Base-by-base conservation (phyloP, 2,888 invertebrate genomes). In the Drosophila niveifrons region DNA sequence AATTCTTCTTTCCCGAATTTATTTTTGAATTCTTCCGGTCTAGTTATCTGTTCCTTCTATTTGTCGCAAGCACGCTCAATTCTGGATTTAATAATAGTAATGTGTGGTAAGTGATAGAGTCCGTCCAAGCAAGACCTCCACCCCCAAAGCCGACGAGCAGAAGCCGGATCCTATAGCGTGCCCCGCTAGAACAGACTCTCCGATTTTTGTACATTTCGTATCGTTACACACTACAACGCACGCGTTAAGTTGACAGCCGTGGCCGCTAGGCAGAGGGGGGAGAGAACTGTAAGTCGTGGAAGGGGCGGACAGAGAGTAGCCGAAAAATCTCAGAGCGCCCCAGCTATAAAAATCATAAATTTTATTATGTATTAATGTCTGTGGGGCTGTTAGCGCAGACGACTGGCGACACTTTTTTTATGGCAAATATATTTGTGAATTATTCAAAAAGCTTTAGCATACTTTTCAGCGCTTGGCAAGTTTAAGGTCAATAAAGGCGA, bases 291-390 rank as follows among this genome's bases (percentile, higher is more conserved):
- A 0, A 6, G 31, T 6, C 6, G 23, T 10, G 36, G 36, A n/a
- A n/a, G 15, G 39, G 7, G n/a, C n/a, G 3, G n/a, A 9, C n/a
- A 28, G 23, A 2, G 46, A 6, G 50, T 44, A 43, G 65, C 44
- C 51, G 23, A 23, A 43, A 84, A 82, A 84, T 82, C 82, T 77
- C 84, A 68, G 84, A 43, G 61, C 53, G 53, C 17, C 68, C 17
- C 66, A 75, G 83, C 77, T 73, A 75, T 79, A 79, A 82, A 85
- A 85, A 85, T 82, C 82, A 84, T 85, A 85, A 81, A 85, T 82
- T 85, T 79, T 79, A 79, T 82, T 74, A 75, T 73, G 39, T 68
- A 76, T 72, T 79, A 78, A 76, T 75, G 72, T 78, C 66, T 64
- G 51, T 41, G 56, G 56, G 47, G 71, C 59, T 53, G 68, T 66